Percentiles rank a stretch among this genome's conserved stretches.
These are phyloP conservation scores for Rhadinocentrus ornatus DNA, from an alignment of 2,797 vertebrate species.

Conservation along the genomic window DNA sequence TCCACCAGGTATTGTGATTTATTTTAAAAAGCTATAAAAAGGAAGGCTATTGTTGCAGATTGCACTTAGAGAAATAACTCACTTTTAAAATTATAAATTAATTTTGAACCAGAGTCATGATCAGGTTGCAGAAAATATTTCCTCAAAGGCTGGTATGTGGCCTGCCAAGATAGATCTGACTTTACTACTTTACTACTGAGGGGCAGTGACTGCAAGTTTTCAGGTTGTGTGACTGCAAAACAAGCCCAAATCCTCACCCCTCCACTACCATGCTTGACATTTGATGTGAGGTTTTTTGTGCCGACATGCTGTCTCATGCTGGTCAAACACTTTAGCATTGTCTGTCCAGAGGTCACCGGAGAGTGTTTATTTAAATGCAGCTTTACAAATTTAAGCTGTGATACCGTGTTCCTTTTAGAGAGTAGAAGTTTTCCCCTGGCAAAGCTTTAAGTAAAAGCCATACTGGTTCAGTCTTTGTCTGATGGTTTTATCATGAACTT, in stretches of 20 bases:
- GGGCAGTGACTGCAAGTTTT: no score
- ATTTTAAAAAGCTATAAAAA: background rate
- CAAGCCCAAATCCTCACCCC: background rate
- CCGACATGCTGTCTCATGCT: background rate
- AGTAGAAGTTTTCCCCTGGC: background rate
- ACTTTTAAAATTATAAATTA: no score
- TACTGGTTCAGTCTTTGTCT: background rate
- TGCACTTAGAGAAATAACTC: no score
- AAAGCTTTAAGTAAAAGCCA: background rate
- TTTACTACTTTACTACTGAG: no score
- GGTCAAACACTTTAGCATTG: background rate
- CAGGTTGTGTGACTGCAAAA: no score
- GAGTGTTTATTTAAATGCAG: background rate
- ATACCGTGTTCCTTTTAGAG: background rate
- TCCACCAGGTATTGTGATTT: slow-evolving; percentile 88
- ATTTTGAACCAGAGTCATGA: no score
- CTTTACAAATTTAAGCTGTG: background rate
- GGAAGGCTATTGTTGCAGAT: background rate
- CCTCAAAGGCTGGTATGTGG: no score
- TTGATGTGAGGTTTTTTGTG: no score
- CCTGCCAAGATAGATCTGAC: no score
- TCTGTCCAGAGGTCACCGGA: background rate
- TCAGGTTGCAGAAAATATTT: no score
- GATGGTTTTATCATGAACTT: no score
- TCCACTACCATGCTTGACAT: background rate